These are phyloP conservation scores for Drosophila ohnishii DNA, from an alignment of 1,140 invertebrate genomes.

Conservation along the genomic window DNA sequence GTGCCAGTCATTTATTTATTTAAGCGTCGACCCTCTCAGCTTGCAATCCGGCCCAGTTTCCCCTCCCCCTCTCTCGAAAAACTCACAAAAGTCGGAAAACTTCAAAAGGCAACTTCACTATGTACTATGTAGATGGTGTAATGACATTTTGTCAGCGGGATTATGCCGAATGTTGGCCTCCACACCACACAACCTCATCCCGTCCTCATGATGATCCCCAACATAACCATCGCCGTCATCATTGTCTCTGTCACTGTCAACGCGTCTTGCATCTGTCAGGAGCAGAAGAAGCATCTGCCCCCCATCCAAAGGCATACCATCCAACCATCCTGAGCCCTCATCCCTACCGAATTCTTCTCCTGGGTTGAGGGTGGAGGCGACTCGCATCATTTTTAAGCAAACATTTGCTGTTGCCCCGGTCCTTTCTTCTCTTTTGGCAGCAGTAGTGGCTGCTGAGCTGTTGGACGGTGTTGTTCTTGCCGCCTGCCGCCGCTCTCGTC, in stretches of 20 bases:
- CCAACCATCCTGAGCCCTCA: background rate
- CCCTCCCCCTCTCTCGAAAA: slow-evolving; percentile 1
- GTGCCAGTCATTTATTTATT: slow-evolving; percentile 39
- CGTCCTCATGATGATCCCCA: slow-evolving; percentile 21
- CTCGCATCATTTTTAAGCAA: slow-evolving; percentile 76
- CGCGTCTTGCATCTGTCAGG: slow-evolving; percentile 71
- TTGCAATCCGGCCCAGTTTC: background rate
- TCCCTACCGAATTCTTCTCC: slow-evolving; percentile 11
- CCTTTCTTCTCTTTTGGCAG: slow-evolving; percentile 20
- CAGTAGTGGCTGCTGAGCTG: slow-evolving; percentile 34
- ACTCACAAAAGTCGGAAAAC: slow-evolving; percentile 49
- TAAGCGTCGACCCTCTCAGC: slow-evolving; percentile 13
- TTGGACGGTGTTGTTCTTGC: slow-evolving; percentile 29
- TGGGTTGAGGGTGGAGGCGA: background rate
- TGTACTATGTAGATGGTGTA: slow-evolving; percentile 66
- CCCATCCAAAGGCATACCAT: slow-evolving; percentile 18
- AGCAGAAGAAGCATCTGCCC: slow-evolving; percentile 42
- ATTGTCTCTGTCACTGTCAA: slow-evolving; percentile 78
- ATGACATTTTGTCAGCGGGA: slow-evolving; percentile 76
- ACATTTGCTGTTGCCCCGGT: slow-evolving; percentile 58
- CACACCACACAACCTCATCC: slow-evolving; percentile 4
- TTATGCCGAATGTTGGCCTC: slow-evolving; percentile 63
- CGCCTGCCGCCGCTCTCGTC: slow-evolving; percentile 34
- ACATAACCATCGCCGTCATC: slow-evolving; percentile 54
- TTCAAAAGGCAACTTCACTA: slow-evolving; percentile 65